Evolutionary conservation across 2,888 invertebrate species (phyloP).

Genomic region (Lottia scabra): DNA sequence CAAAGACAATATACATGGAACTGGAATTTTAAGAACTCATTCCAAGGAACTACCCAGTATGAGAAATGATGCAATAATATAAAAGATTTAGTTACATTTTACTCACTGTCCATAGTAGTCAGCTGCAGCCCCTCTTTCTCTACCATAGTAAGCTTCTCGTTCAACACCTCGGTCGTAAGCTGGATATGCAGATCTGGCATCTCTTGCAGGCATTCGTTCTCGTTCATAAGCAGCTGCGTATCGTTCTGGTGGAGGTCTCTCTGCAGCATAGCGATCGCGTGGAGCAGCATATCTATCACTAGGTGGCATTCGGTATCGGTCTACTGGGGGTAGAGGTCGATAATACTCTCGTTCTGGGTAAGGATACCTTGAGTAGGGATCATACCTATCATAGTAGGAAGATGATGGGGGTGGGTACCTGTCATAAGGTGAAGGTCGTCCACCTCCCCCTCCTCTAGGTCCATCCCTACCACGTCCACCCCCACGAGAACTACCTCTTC

Average conservation of each 20-base stretch:
- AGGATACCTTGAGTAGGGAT: slow-evolving; percentile 36
- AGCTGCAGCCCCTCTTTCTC: background rate
- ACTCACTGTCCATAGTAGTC: background rate
- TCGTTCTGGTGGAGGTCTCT: slow-evolving; percentile 20
- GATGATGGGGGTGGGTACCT: slow-evolving; percentile 19
- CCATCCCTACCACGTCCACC: slow-evolving; percentile 8
- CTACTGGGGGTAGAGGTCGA: slow-evolving; percentile 46
- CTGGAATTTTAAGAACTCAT: too few species aligned
- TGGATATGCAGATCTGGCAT: slow-evolving; percentile 4
- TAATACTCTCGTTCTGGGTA: slow-evolving; percentile 46
- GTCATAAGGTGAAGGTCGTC: slow-evolving; percentile 21
- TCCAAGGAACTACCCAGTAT: too few species aligned
- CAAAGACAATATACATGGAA: too few species aligned
- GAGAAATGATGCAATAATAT: too few species aligned
- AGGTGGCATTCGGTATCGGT: slow-evolving; percentile 39
- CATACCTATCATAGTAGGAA: slow-evolving; percentile 32
- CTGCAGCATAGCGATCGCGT: slow-evolving; percentile 18
- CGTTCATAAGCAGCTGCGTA: slow-evolving; percentile 52
- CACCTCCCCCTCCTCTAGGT: slow-evolving; percentile 7
- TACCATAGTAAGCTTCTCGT: slow-evolving; percentile 10
- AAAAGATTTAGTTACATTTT: background rate
- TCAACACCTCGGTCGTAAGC: slow-evolving; percentile 1
- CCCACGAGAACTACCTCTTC: slow-evolving; percentile 11
- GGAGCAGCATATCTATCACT: slow-evolving; percentile 34
- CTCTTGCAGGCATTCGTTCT: slow-evolving; percentile 35